phyloP scores from a whole-genome alignment of 2,888 invertebrate genomes.

The Drosophila recens region DNA sequence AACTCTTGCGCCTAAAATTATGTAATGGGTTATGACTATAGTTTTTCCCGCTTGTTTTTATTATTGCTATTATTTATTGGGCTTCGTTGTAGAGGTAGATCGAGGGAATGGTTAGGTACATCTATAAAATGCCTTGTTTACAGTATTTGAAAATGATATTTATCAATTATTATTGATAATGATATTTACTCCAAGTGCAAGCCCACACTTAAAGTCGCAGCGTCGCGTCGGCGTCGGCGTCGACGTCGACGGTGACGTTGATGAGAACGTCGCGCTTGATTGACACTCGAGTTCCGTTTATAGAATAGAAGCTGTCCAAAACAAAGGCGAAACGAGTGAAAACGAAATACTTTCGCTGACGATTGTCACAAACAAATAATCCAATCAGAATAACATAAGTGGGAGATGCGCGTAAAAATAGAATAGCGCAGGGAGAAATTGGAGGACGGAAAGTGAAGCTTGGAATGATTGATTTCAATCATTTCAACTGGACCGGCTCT shows the following conservation, averaged over 20 bases:
- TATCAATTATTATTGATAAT: conserved; percentile 29
- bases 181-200: conserved; percentile 21
- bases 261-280: conserved; percentile 55
- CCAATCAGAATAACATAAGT: conserved; percentile 58
- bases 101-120: too few relatives aligned
- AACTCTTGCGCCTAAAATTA: too few relatives aligned
- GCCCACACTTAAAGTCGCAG: neutral
- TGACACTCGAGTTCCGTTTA: conserved; percentile 39
- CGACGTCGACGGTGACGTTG: conserved; percentile 8
- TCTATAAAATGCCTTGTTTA: too few relatives aligned
- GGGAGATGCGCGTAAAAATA: conserved; percentile 52
- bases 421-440: conserved; percentile 21
- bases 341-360: conserved; percentile 52
- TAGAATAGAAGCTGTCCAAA: conserved; percentile 39
- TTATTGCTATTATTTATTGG: too few relatives aligned
- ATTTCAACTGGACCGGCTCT: neutral
- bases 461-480: conserved; percentile 35
- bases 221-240: neutral
- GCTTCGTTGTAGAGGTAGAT: too few relatives aligned
- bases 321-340: conserved; percentile 38
- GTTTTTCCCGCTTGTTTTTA: too few relatives aligned
- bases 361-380: conserved; percentile 57
- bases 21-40: too few relatives aligned
- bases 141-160: conserved; percentile 32
- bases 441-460: conserved; percentile 46